Percentiles rank a stretch among this genome's conserved stretches.
These are phyloP conservation scores for Acanthurus lineatus DNA, from an alignment of 2,797 vertebrate genomes.

Conservation along the genomic window DNA sequence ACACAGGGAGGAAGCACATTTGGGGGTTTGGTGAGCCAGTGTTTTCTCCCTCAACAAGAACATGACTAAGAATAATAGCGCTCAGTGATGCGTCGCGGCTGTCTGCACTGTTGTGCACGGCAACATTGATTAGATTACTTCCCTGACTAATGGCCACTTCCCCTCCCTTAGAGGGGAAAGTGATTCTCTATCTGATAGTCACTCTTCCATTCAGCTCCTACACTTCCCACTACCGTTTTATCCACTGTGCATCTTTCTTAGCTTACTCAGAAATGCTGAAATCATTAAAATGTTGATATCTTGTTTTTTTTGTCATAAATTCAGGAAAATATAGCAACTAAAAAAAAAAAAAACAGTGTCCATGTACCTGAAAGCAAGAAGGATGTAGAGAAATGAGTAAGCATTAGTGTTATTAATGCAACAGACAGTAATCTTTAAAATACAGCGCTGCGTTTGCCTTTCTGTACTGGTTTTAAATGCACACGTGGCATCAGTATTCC, in stretches of 20 bases:
- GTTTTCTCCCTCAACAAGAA: constrained; percentile 67
- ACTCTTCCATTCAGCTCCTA: constrained; percentile 69
- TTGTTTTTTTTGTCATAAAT: constrained; percentile 22
- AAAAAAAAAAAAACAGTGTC: not conserved
- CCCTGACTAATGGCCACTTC: constrained; percentile 82
- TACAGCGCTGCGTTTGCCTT: constrained; percentile 26
- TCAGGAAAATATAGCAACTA: not conserved
- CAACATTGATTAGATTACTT: constrained; percentile 82
- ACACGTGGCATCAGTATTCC: constrained; percentile 56
- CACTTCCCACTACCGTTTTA: constrained; percentile 66
- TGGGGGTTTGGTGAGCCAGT: not conserved
- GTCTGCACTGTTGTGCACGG: constrained; percentile 76
- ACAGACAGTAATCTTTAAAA: constrained; percentile 16
- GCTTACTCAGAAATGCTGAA: constrained; percentile 45
- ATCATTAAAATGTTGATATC: constrained; percentile 59
- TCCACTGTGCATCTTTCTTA: constrained; percentile 58
- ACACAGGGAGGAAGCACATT: constrained; percentile 36
- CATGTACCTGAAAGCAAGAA: not conserved
- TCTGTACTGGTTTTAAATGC: constrained; percentile 53
- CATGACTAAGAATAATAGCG: constrained; percentile 82
- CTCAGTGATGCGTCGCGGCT: constrained; percentile 69
- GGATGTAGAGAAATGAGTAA: constrained; percentile 1
- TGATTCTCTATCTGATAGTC: constrained; percentile 82
- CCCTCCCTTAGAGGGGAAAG: constrained; percentile 76
- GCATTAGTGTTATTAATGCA: constrained; percentile 5